Evolutionary conservation across 2,113 vertebrate species (phyloP), one percentile per base, ranked within the genome.

Genomic region (Podarcis raffonei): DNA sequence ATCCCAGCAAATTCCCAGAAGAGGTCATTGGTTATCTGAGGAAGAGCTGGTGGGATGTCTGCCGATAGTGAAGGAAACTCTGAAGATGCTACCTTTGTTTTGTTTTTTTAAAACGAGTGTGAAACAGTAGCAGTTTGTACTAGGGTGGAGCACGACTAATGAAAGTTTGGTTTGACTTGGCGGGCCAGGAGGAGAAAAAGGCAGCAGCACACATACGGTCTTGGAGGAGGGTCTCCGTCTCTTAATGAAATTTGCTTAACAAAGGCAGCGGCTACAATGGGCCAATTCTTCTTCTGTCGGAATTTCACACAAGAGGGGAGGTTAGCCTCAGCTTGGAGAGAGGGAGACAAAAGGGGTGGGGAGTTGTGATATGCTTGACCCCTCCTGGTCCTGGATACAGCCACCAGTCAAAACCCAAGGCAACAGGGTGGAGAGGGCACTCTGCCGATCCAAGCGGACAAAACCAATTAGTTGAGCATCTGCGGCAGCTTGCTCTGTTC

Each of bases 211-310:
- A 62, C 42, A 39, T 2, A 37, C 12, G 6, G 35, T 86, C 91
- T 53, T 53, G 48, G 84, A 92, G 48, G 92, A 90, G 92, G 87
- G 93, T 94, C 93, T 74, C 53, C 6, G 93, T 91, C 93, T 96
- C 95, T 97, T 97, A 94, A 95, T 94, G 94, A 96, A 94, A 97
- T 97, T 91, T 96, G 95, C 65, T 35, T 95, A 95, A 97, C 96
- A 97, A 97, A 97, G 18, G 94, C 84, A 78, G 2, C 83, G 0
- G 11, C 88, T 89, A 96, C 96, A 97, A 96, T 92, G 94, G 93
- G 90, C 91, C 85, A 77, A 96, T 96, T 97, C 96, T 96, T 97
- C 96, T 97, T 95, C 96, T 93, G 92, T 66, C 89, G 92, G 90
- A 89, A 94, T 90, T 92, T 94, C 94, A 91, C 95, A 95, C 88